Evolutionary conservation across 2,888 invertebrate species (phyloP), one percentile per base, ranked within the genome.

Genomic region (Meiosimyza platycephala): DNA sequence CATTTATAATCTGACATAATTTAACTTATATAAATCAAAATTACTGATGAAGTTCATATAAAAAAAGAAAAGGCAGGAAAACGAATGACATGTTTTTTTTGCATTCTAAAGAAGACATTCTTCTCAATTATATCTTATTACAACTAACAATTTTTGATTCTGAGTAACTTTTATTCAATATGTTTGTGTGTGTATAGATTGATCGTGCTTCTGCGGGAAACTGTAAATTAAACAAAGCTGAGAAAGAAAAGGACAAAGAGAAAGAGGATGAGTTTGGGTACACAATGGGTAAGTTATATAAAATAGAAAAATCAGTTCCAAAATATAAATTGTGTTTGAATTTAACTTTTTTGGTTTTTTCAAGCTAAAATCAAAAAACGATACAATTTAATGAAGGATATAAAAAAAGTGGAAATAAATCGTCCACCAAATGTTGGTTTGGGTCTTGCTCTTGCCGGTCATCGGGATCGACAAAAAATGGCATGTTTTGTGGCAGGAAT

Each of bases 401-500:
- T 97, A 63, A 83, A 84, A 48, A 83, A 80, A 76, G 69, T 85
- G 47, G 93, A 93, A 78, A 87, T 98, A 80, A 92, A 93, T 83
- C 91, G 95, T 70, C 92, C 93, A 48, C 90, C 91, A 40, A 91
- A 91, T 73, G 94, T 93, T 0, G 93, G 94, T 0, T 90, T 99
- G 71, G 99, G 99, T 3, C 90, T 99, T 76, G 95, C 96, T 71
- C 89, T 99, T 78, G 96, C 98, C 0, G 99, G 98, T 0, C 97
- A 98, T 89, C 92, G 94, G 83, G 97, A 98, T 88, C 91, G 97
- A 63, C 94, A 93, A 83, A 93, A 94, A 83, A 98, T 98, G 98
- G 96, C 97, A 40, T 97, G 97, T 74, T 98, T 98, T 87, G 93
- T 99, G 47, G 97, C 97, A 79, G 98, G 97, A n/a, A 89, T 99